Base-by-base conservation (phyloP, 2,888 invertebrate genomes). In the Xanthorhoe designata region DNA sequence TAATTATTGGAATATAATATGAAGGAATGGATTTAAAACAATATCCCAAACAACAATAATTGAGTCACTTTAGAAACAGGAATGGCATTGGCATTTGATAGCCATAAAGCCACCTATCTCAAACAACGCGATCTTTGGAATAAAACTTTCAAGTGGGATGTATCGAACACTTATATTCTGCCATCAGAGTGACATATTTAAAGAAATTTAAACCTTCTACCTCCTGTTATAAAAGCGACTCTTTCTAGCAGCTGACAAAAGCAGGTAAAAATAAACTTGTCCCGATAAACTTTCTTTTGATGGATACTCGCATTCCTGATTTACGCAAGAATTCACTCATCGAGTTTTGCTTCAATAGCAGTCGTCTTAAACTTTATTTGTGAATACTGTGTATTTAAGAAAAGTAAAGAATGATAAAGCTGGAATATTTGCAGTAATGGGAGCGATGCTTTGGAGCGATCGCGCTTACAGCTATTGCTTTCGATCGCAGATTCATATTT, bases 261-360 rank as follows among this genome's bases (percentile, higher is more conserved):
- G 59, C 51, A 73, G 61, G 70, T 66, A 73, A 73, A 58, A 71
- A 71, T 73, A 75, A 75, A 66, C 70, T 77, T 78, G 75, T 74
- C 67, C 60, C 69, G 76, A 72, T 71, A 73, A 82, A 82, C 78
- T 83, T 84, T 81, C 77, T 80, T 78, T 76, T 80, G 78, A 84
- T 81, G 78, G 78, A 76, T 80, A 80, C 79, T 82, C 82, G 75
- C 80, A 82, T 84, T 85, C 73, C 78, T 79, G 77, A 76, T 79
- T 85, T 76, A 83, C 84, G 80, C 81, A 83, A 85, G 85, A 82
- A 83, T 85, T 84, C 82, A 81, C 82, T 86, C 73, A 78, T 79
- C 75, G 80, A 85, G 80, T 84, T 86, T 86, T 84, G 15, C 61
- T 71, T 81, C 76, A 86, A 86, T 82, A 84, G 84, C 81, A 79